These are phyloP conservation scores for Mycetomoellerius zeteki DNA, from an alignment of 1,140 invertebrate genomes.

Conservation along the genomic window DNA sequence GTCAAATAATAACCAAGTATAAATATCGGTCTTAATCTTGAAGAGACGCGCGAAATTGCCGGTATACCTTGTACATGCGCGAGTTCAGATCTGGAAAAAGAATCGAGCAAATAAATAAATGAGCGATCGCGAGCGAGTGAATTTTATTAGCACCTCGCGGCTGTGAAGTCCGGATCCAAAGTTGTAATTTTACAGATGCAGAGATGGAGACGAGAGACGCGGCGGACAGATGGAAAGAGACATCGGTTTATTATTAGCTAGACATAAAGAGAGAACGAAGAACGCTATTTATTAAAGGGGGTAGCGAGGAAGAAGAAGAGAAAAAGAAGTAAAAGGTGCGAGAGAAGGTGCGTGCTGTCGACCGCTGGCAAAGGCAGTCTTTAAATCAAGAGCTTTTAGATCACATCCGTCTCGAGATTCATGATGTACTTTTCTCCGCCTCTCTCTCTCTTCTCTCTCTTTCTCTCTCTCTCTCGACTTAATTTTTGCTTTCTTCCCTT, in stretches of 20 bases:
- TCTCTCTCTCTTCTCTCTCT: not conserved
- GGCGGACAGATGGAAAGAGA: slow-evolving; percentile 1
- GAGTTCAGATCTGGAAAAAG: not conserved
- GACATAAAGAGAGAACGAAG: slow-evolving; percentile 14
- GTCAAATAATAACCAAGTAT: no score
- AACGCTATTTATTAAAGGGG: slow-evolving; percentile 33
- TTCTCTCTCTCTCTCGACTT: not conserved
- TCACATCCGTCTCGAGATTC: slow-evolving; percentile 34
- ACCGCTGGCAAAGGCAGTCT: slow-evolving; percentile 16
- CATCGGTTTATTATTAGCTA: slow-evolving; percentile 38
- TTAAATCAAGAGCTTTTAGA: slow-evolving; percentile 50
- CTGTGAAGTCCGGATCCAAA: not conserved
- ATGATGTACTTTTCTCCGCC: not conserved
- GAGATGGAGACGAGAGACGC: not conserved
- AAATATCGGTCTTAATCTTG: not conserved
- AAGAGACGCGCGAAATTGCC: not conserved
- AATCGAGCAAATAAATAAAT: not conserved
- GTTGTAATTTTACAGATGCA: slow-evolving; percentile 43
- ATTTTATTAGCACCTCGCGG: slow-evolving; percentile 40
- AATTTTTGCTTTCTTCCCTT: not conserved
- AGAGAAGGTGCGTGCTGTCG: not conserved
- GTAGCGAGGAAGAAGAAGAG: not conserved
- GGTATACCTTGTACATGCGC: not conserved
- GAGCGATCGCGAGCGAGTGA: not conserved
- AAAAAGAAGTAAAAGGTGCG: not conserved